Evolutionary conservation across 1,140 invertebrate species (phyloP), one percentile per base, ranked within the genome.

Genomic region (Adoxophyes honmai): DNA sequence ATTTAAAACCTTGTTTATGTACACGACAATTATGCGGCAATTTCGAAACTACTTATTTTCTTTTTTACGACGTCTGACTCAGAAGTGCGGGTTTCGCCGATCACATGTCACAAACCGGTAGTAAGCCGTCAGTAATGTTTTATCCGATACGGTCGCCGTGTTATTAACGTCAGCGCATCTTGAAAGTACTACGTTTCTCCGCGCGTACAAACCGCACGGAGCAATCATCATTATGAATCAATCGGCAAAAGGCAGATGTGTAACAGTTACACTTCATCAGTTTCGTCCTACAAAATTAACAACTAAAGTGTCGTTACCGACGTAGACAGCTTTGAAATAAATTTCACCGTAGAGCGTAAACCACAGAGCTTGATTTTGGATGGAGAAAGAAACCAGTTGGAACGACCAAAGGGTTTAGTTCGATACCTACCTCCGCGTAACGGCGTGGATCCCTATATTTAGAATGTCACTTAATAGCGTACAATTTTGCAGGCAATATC

Each of bases 391-490:
- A 52, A 59, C 51, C 55, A 53, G 57, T 63, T 60, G 54, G 53
- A 68, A 55, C 52, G 66, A 52, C 61, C 52, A 74, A 73, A 75
- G 73, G 70, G 73, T 78, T 75, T 66, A 44, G 55, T 62, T 63
- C 55, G 64, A 62, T 68, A 60, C 53, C 63, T 68, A 73, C 70
- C 66, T 70, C 62, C 56, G 60, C 71, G 68, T 74, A 68, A 74
- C 64, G 58, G 65, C 59, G 62, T 69, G 57, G 67, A 75, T 76
- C 60, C 67, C 70, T 78, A 76, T 78, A 85, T 88, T 85, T 88
- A 81, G 78, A 81, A 75, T 66, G 78, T 81, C 80, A 86, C 75
- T 88, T 82, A 88, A 88, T 86, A 81, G 78, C 72, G 69, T 67
- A 77, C 85, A 85, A 85, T 88, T 87, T 85, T 78, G 79, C 70